A percentile compares a stretch with the other conserved stretches of the same genome.
phyloP scores from a whole-genome alignment of 2,797 vertebrate genomes.

The Microctenopoma steveboyesi region DNA sequence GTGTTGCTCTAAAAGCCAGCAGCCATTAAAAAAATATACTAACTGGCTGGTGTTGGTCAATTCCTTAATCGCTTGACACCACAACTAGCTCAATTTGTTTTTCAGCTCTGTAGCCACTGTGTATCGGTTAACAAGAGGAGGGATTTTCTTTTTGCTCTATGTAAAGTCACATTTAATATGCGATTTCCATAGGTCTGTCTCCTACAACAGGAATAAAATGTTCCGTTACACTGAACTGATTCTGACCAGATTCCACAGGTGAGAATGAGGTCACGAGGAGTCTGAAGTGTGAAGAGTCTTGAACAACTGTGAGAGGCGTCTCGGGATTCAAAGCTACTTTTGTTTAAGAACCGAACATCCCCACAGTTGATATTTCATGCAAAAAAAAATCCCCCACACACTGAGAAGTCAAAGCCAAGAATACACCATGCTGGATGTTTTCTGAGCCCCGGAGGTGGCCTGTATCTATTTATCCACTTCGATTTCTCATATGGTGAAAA shows the following conservation, averaged over 20 bases:
- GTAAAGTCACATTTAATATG: neutral
- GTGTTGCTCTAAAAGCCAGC: slow-evolving; percentile 54
- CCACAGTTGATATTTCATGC: slow-evolving; percentile 58
- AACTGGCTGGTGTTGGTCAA: slow-evolving; percentile 25
- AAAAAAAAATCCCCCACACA: slow-evolving; percentile 42
- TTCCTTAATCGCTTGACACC: slow-evolving; percentile 16
- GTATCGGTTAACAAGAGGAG: neutral
- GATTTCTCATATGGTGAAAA: slow-evolving; percentile 46
- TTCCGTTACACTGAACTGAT: slow-evolving; percentile 14
- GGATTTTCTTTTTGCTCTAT: neutral
- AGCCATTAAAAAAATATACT: slow-evolving; percentile 53
- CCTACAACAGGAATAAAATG: slow-evolving; percentile 9
- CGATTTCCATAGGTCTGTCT: neutral
- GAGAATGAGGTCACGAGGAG: slow-evolving; percentile 2
- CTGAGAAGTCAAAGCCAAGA: slow-evolving; percentile 44
- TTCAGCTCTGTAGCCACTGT: neutral
- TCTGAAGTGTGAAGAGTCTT: slow-evolving; percentile 20
- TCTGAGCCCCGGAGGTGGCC: slow-evolving; percentile 58
- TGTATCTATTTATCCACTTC: slow-evolving; percentile 52
- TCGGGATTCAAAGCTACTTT: slow-evolving; percentile 42
- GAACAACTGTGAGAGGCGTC: slow-evolving; percentile 16
- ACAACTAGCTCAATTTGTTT: slow-evolving; percentile 7
- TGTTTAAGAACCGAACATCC: slow-evolving; percentile 47
- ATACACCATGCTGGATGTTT: slow-evolving; percentile 43
- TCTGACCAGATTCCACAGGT: slow-evolving; percentile 15